Base-by-base conservation (phyloP, 2,113 vertebrate genomes). In the Lagenorhynchus albirostris region DNA sequence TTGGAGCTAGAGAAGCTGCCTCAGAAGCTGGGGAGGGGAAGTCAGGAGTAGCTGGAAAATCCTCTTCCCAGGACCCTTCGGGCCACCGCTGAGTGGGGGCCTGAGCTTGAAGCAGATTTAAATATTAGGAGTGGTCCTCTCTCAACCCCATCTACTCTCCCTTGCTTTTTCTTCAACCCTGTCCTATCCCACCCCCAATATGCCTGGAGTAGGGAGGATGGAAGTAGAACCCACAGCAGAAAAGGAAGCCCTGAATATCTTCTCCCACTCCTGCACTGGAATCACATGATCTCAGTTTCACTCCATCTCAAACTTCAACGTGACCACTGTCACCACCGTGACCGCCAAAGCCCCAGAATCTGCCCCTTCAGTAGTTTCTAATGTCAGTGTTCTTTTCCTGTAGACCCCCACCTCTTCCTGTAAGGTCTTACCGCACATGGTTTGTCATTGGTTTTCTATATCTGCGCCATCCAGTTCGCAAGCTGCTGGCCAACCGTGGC, bases 1-100 rank as follows among this genome's bases (percentile, higher is more conserved):
- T 80, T 68, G 95, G 82, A 97, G 95, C 95, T 68, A 44, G 86
- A 98, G 90, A 36, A 97, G 31, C 38, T 47, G 29, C 97, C 12
- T 3, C 0, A 0, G 91, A 96, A 97, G 53, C 55, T 92, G 97
- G 93, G 95, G 83, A 76, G 14, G 68, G 25, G 41, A 29, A 89
- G 68, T 74, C 31, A 25, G 21, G 36, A 83, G 17, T 6, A 1
- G 60, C 50, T 82, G 41, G 70, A 92, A 85, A 67, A 55, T 23
- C 63, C 38, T 84, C 6, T 0, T 6, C 20, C 47, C 11, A 1
- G 31, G 38, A 62, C 33, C 25, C 80, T 53, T 21, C 8, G 63
- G 44, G 73, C 20, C 33, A 14, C 29, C 31, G 31, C 9, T 31
- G 60, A 25, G 26, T 58, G 18, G 31, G 60, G 44, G 33, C 21